Evolutionary conservation across 2,888 invertebrate species (phyloP).

Genomic region (Drosophila acutilabella): DNA sequence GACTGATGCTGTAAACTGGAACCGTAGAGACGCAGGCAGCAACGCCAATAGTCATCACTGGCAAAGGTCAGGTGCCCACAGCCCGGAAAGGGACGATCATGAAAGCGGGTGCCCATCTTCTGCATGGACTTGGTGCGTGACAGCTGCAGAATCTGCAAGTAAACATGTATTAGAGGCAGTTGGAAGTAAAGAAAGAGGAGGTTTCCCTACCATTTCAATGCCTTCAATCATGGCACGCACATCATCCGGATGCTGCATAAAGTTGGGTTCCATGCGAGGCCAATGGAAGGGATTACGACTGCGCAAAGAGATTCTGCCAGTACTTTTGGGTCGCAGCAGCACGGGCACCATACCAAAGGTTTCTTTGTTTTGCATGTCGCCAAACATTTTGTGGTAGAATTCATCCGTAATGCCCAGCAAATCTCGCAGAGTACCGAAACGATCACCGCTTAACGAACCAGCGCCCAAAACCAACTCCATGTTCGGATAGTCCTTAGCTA

Average conservation of each 20-base stretch:
- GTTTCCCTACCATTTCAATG: conserved; percentile 87
- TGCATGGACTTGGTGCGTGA: conserved; percentile 86
- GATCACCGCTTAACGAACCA: conserved; percentile 91
- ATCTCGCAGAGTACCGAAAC: conserved; percentile 88
- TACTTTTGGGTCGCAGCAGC: conserved; percentile 90
- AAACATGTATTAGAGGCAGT: fast-evolving
- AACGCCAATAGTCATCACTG: conserved; percentile 90
- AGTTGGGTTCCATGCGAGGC: conserved; percentile 93
- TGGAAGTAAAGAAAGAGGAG: not conserved
- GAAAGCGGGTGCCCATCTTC: conserved; percentile 86
- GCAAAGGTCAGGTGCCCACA: conserved; percentile 88
- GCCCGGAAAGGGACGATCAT: conserved; percentile 88
- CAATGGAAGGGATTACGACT: conserved; percentile 90
- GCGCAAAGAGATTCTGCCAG: conserved; percentile 89
- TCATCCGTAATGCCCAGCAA: conserved; percentile 87
- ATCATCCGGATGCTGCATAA: conserved; percentile 90
- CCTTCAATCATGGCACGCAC: conserved; percentile 91
- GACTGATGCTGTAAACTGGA: conserved; percentile 90
- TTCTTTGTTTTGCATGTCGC: conserved; percentile 83
- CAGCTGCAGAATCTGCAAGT: conserved; percentile 86
- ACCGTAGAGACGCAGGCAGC: conserved; percentile 89
- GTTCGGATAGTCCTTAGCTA: conserved; percentile 88
- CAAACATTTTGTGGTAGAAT: conserved; percentile 84
- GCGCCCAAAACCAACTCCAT: conserved; percentile 92
- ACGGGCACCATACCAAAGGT: conserved; percentile 91